Percentiles rank a stretch among this genome's conserved stretches.
Evolutionary conservation across 2,113 vertebrate genomes (phyloP).

Genomic region (Rhinogobius similis): DNA sequence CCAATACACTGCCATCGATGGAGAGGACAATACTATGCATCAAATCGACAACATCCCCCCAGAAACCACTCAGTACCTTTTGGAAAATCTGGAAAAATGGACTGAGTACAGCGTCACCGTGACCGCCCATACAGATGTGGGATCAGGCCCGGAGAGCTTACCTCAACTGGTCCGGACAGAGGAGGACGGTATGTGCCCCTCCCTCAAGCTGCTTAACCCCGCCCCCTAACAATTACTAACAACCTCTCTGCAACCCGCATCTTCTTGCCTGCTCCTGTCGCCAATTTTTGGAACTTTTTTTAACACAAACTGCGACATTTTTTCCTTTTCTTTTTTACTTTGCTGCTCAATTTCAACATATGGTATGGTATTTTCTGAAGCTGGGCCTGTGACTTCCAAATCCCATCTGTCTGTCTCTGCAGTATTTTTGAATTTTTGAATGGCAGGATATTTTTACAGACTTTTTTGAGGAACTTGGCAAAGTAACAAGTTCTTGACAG

Average conservation of each 20-base stretch:
- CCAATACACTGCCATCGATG: constrained; percentile 86
- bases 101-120: constrained; percentile 94
- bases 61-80: constrained; percentile 89
- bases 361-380: constrained; percentile 71
- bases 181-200: constrained; percentile 97
- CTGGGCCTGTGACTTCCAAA: constrained; percentile 68
- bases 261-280: constrained; percentile 59
- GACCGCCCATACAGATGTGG: constrained; percentile 93
- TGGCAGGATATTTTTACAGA: constrained; percentile 31
- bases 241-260: constrained; percentile 46
- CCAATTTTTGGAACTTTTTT: constrained; percentile 52
- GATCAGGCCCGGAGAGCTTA: constrained; percentile 93
- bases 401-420: constrained; percentile 70
- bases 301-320: constrained; percentile 31
- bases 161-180: constrained; percentile 94
- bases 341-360: constrained; percentile 75
- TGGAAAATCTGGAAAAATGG: constrained; percentile 99
- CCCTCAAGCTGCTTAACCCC: constrained; percentile 62
- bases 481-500: constrained; percentile 75
- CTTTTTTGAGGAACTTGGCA: constrained; percentile 61
- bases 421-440: constrained; percentile 31
- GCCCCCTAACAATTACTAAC: constrained; percentile 60
- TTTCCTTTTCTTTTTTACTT: constrained; percentile 34
- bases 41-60: constrained; percentile 87
- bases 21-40: constrained; percentile 84